Conservation (phyloP, 2,888 invertebrate species). For the Mimas tiliae region DNA sequence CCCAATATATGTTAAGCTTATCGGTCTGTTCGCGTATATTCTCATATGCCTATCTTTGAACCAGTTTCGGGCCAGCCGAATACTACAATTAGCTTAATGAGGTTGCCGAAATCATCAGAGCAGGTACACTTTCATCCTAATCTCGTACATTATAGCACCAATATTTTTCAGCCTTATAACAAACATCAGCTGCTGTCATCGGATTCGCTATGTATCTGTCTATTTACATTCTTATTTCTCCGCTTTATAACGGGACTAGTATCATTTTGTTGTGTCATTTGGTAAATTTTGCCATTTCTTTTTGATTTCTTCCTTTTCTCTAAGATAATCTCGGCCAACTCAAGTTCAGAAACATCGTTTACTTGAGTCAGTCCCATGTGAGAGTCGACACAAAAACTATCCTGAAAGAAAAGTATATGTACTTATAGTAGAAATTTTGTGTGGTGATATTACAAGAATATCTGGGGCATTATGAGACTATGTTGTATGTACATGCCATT, state of each 20-base stretch:
- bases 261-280: conserved; percentile 28
- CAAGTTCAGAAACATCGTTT: conserved; percentile 82
- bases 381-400: conserved; percentile 87
- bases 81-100: background rate
- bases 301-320: conserved; percentile 55
- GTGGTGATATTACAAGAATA: background rate
- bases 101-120: background rate
- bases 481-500: no score
- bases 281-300: conserved; percentile 42
- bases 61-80: background rate
- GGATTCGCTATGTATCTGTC: conserved; percentile 75
- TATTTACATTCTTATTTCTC: conserved; percentile 56
- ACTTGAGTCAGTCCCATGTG: conserved; percentile 80
- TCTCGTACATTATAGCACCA: background rate
- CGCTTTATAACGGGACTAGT: conserved; percentile 66
- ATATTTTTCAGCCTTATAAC: background rate
- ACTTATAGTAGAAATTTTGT: background rate
- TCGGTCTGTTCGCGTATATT: background rate
- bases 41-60: background rate
- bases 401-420: conserved; percentile 62
- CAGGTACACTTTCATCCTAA: background rate
- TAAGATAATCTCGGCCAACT: conserved; percentile 86
- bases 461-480: background rate
- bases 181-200: conserved; percentile 62
- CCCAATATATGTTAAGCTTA: background rate